Conservation (phyloP, 1,140 invertebrate species). For the Oryzaephilus surinamensis region DNA sequence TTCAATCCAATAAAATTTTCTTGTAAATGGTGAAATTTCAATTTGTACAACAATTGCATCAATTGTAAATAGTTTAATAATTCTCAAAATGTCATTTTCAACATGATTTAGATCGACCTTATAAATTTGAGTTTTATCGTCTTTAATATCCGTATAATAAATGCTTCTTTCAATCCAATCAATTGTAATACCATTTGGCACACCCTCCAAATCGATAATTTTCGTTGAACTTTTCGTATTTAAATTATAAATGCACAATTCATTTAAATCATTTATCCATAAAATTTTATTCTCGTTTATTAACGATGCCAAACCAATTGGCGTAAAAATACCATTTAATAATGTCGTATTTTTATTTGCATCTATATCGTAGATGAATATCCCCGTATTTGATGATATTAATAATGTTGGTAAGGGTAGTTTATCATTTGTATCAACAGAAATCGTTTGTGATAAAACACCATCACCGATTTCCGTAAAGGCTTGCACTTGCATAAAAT, state of each 20-base stretch:
- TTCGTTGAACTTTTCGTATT: slow-evolving; percentile 43
- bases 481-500: slow-evolving; percentile 53
- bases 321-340: slow-evolving; percentile 47
- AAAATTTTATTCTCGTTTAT: slow-evolving; percentile 63
- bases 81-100: slow-evolving; percentile 36
- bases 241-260: slow-evolving; percentile 56
- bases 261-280: slow-evolving; percentile 74
- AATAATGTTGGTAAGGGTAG: slow-evolving; percentile 68
- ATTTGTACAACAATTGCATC: slow-evolving; percentile 48
- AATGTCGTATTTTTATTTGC: slow-evolving; percentile 45
- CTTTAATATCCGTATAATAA: slow-evolving; percentile 63
- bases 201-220: slow-evolving; percentile 55
- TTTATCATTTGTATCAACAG: slow-evolving; percentile 51
- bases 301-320: slow-evolving; percentile 50
- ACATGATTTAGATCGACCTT: slow-evolving; percentile 45
- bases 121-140: slow-evolving; percentile 41
- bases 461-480: slow-evolving; percentile 66
- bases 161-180: slow-evolving; percentile 79
- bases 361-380: slow-evolving; percentile 65
- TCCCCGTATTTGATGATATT: slow-evolving; percentile 57
- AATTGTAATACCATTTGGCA: slow-evolving; percentile 56
- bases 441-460: slow-evolving; percentile 48
- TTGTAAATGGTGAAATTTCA: slow-evolving; percentile 60
- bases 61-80: slow-evolving; percentile 39
- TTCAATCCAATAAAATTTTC: slow-evolving; percentile 65